phyloP scores from a whole-genome alignment of 2,113 vertebrate genomes.

The Myanophis thanlyinensis region DNA sequence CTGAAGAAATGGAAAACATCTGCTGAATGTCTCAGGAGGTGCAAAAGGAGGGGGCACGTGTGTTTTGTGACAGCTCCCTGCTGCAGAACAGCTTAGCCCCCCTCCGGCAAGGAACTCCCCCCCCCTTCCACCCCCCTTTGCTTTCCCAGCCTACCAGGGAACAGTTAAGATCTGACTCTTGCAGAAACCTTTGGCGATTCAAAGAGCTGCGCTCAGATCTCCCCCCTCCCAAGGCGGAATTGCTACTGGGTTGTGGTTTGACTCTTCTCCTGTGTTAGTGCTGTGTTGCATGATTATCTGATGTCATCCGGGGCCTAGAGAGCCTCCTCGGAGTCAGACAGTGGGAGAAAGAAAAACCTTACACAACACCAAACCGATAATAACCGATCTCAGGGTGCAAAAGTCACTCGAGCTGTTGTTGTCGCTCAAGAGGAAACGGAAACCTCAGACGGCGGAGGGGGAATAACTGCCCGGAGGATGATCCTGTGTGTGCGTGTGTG shows the following conservation, averaged over 20 bases:
- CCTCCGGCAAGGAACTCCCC: not conserved
- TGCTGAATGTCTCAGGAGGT: not conserved
- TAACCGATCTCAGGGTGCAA: not conserved
- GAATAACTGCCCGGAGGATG: fast-evolving
- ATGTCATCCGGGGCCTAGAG: not conserved
- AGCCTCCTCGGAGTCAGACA: not conserved
- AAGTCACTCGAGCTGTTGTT: too few species aligned
- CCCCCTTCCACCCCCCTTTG: fast-evolving
- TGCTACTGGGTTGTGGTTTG: not conserved
- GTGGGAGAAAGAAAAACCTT: not conserved
- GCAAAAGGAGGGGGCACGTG: not conserved
- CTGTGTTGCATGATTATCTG: not conserved
- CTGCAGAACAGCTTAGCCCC: not conserved
- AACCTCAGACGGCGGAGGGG: not conserved
- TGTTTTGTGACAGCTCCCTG: not conserved
- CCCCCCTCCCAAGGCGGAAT: not conserved
- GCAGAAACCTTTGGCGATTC: not conserved
- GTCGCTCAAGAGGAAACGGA: not conserved
- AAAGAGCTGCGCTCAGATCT: not conserved
- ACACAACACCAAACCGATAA: not conserved
- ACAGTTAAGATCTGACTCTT: not conserved
- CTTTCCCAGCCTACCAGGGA: not conserved
- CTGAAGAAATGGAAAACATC: not conserved
- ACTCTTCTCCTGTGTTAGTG: not conserved
- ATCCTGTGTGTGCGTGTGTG: too few species aligned